Evolutionary conservation across 2,113 vertebrate genomes (phyloP).

Genomic region (Melospiza georgiana): DNA sequence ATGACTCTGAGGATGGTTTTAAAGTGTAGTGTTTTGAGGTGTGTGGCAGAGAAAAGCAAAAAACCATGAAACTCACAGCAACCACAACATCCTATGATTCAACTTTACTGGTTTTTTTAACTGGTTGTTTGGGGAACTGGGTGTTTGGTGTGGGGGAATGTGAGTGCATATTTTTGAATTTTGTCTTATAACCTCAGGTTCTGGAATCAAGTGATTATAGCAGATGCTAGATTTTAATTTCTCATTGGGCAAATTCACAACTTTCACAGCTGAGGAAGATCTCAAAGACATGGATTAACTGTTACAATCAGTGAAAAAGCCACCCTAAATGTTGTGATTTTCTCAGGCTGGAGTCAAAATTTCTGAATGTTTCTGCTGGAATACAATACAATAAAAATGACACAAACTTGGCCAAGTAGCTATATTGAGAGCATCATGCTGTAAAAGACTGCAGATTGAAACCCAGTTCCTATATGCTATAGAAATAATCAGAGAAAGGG

Average conservation of each 20-base stretch:
- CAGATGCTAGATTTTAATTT: not conserved
- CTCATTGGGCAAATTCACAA: not conserved
- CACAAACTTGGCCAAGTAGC: not conserved
- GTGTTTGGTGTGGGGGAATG: accelerated
- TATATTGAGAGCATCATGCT: not conserved
- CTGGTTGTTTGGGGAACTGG: not conserved
- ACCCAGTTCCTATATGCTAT: not conserved
- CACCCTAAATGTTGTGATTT: not conserved
- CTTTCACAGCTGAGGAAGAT: not conserved
- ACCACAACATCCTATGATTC: not conserved
- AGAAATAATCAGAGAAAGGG: not conserved
- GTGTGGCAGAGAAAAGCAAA: not conserved
- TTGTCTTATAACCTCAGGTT: not conserved
- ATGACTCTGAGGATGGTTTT: not conserved
- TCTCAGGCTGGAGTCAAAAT: not conserved
- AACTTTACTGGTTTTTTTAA: not conserved
- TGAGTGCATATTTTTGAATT: not conserved
- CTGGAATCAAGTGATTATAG: not conserved
- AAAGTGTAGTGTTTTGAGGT: not conserved
- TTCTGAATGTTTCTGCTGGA: not conserved
- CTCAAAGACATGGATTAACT: not conserved
- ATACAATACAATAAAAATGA: not conserved
- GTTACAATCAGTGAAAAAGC: not conserved
- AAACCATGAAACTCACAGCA: not conserved
- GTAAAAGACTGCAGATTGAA: not conserved